Evolutionary conservation across 2,888 invertebrate species (phyloP), one percentile per base, ranked within the genome.

Genomic region (Papilio protenor): DNA sequence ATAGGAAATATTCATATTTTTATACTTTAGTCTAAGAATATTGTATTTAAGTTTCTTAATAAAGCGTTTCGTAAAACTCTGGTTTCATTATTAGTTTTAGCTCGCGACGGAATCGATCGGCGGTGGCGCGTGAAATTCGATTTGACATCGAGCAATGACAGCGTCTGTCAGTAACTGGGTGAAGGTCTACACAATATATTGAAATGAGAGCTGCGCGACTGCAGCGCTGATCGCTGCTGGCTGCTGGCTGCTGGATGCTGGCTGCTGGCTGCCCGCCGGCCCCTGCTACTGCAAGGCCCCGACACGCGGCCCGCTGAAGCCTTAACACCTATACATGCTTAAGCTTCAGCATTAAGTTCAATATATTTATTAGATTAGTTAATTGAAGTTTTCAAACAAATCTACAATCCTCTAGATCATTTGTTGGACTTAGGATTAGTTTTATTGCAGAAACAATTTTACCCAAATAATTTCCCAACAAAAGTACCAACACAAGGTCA

Each of bases 11-110:
- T 91, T 90, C 87, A 87, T 92, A 91, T 89, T 93, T 94, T 94
- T 94, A 89, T 93, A 94, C 88, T 23, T 88, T 92, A 92, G 90
- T 81, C 79, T 89, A 89, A 88, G 88, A 82, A 81, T 87, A 86
- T 83, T 84, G 88, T 86, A 86, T 84, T 87, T 92, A 91, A 90
- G 91, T 94, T 94, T 93, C 94, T 86, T 90, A 94, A 94, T 94
- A 94, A 94, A 94, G 82, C 81, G 85, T 94, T 92, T 93, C 91
- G 89, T 90, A 90, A 93, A 92, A 83, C 84, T 84, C 85, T 83
- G 86, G 87, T 92, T 93, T 92, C 91, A 89, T 91, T 91, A 88
- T 86, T 88, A 84, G 82, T 83, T 83, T 85, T 84, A 85, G 82
- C 80, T 83, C 83, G 86, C 83, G 83, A 82, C 85, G 86, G 88